These are phyloP conservation scores for Spilogale gracilis DNA, from an alignment of 2,113 vertebrate species.

Conservation along the genomic window DNA sequence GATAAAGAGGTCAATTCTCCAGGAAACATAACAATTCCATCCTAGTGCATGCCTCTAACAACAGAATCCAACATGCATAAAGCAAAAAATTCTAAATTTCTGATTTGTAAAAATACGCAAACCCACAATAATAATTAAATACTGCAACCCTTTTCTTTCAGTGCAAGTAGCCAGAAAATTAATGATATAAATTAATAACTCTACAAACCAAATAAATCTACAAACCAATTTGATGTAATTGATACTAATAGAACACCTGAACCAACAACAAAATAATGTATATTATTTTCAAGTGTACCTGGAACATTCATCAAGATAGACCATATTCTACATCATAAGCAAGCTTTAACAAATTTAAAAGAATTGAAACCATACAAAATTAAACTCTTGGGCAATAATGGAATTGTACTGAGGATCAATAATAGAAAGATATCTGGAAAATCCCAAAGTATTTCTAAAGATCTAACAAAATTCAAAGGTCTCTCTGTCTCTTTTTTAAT, in stretches of 20 bases:
- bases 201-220: not conserved
- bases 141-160: not conserved
- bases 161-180: slow-evolving; percentile 8
- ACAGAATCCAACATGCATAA: not conserved
- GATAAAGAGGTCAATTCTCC: not conserved
- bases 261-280: not conserved
- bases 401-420: not conserved
- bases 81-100: not conserved
- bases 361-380: not conserved
- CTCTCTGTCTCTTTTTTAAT: not conserved
- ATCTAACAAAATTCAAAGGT: not conserved
- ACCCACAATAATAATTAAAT: not conserved
- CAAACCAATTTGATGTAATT: not conserved
- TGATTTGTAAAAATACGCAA: not conserved
- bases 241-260: not conserved
- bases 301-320: not conserved
- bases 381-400: not conserved
- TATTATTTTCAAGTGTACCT: not conserved
- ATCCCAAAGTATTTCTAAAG: not conserved
- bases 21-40: not conserved
- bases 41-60: not conserved
- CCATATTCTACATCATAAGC: not conserved
- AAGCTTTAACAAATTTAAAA: not conserved
- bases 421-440: not conserved
- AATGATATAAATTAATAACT: not conserved